These are phyloP conservation scores for Branchinecta sandiegonensis DNA, from an alignment of 2,888 invertebrate species.

Conservation along the genomic window DNA sequence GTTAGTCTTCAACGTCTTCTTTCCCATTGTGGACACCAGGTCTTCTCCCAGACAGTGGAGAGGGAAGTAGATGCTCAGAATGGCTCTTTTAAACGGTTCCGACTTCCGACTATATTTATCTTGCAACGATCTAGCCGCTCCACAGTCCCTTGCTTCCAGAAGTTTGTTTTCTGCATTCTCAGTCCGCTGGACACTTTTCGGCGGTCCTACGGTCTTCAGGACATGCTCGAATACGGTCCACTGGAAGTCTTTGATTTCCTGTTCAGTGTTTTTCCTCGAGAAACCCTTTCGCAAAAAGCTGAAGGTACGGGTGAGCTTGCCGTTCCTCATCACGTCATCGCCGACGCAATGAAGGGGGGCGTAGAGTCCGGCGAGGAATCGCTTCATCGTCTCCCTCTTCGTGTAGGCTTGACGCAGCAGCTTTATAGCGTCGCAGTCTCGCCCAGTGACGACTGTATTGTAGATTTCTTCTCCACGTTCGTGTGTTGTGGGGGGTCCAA, in stretches of 20 bases:
- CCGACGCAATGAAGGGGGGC: not conserved
- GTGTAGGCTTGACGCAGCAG: not conserved
- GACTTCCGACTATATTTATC: not conserved
- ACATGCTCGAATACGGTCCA: not conserved
- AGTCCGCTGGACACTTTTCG: not conserved
- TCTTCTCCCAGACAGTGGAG: slow-evolving; percentile 4
- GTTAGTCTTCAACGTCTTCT: too few species aligned
- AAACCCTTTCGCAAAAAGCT: slow-evolving; percentile 4
- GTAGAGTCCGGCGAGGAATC: not conserved
- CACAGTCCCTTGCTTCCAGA: not conserved
- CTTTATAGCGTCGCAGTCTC: slow-evolving; percentile 6
- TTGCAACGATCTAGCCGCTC: not conserved
- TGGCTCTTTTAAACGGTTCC: not conserved
- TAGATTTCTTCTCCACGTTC: not conserved
- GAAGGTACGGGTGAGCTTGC: not conserved
- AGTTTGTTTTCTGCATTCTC: not conserved
- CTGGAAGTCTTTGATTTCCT: not conserved
- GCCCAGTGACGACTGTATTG: not conserved
- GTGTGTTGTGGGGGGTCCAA: slow-evolving; percentile 2
- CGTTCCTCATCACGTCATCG: not conserved
- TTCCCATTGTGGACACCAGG: not conserved
- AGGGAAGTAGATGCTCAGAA: not conserved
- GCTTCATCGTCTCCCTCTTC: not conserved
- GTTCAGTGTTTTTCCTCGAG: not conserved
- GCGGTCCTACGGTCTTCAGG: not conserved